These are phyloP conservation scores for Thaleichthys pacificus DNA, from an alignment of 2,797 vertebrate species.

Conservation along the genomic window DNA sequence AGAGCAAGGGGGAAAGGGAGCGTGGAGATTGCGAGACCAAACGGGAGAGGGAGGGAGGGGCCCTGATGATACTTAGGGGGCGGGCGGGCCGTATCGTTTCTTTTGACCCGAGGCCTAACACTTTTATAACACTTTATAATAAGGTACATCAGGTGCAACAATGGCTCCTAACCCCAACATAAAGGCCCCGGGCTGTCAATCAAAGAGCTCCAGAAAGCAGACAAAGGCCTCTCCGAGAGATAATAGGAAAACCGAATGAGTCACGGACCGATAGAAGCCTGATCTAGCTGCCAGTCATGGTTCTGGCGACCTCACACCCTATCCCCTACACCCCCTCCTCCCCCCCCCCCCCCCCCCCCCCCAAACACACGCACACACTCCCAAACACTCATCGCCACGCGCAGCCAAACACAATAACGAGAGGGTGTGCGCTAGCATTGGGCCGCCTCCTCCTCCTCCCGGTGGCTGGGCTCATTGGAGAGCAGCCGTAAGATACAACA, in stretches of 20 bases:
- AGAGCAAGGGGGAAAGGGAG: background rate
- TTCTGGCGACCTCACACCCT: background rate
- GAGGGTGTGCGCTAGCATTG: background rate
- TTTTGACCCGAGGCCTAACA: no score
- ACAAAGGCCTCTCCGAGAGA: background rate
- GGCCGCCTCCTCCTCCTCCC: background rate
- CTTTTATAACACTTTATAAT: no score
- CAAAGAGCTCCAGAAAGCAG: no score
- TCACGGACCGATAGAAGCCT: background rate
- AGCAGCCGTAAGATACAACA: background rate
- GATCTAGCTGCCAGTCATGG: background rate
- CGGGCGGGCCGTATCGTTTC: no score
- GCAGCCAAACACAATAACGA: background rate
- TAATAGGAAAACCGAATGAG: background rate
- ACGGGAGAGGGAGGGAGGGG: background rate
- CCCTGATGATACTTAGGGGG: background rate
- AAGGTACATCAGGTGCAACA: no score
- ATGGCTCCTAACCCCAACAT: no score
- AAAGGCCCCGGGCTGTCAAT: no score
- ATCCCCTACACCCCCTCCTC: no score
- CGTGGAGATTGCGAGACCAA: background rate
- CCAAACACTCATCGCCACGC: background rate
- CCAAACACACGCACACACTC: no score
- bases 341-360: no score
- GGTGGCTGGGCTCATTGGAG: constrained; percentile 8